These are phyloP conservation scores for Siniperca undulata DNA, from an alignment of 2,797 vertebrate genomes.

Conservation along the genomic window DNA sequence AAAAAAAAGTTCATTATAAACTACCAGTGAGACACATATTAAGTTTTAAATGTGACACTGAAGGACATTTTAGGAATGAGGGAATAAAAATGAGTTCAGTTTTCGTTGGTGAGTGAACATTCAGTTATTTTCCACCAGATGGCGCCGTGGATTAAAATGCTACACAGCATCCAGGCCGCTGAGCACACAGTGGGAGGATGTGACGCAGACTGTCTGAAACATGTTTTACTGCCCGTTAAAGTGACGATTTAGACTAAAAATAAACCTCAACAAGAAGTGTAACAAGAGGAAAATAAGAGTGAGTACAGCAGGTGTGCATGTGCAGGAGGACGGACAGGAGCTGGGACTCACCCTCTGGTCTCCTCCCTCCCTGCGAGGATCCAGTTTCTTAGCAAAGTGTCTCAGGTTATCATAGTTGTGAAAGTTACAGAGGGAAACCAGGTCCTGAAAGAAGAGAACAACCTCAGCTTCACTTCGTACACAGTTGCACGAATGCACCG, in stretches of 20 bases:
- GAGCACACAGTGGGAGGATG: not conserved
- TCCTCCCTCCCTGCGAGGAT: slow-evolving; percentile 96
- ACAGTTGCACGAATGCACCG: not conserved
- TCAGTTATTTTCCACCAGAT: slow-evolving; percentile 2
- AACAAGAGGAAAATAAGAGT: too few species aligned
- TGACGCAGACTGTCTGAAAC: slow-evolving; percentile 25
- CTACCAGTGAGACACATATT: too few species aligned
- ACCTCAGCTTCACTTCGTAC: not conserved
- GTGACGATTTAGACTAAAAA: slow-evolving; percentile 1
- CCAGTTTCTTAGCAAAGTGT: slow-evolving; percentile 98
- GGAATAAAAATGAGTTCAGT: not conserved
- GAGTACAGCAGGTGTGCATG: too few species aligned
- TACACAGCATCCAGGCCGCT: not conserved
- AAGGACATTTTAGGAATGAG: not conserved
- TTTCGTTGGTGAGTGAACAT: not conserved
- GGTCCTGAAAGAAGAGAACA: slow-evolving; percentile 84
- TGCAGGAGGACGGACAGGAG: too few species aligned
- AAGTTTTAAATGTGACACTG: too few species aligned
- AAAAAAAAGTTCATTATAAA: too few species aligned
- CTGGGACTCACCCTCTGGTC: slow-evolving; percentile 93
- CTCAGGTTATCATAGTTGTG: slow-evolving; percentile 99
- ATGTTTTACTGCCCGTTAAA: not conserved
- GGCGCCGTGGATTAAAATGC: slow-evolving; percentile 2
- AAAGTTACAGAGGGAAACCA: slow-evolving; percentile 96
- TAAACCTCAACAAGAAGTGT: not conserved